Conservation (phyloP, 2,113 vertebrate species). For the Herpailurus yagouaroundi region DNA sequence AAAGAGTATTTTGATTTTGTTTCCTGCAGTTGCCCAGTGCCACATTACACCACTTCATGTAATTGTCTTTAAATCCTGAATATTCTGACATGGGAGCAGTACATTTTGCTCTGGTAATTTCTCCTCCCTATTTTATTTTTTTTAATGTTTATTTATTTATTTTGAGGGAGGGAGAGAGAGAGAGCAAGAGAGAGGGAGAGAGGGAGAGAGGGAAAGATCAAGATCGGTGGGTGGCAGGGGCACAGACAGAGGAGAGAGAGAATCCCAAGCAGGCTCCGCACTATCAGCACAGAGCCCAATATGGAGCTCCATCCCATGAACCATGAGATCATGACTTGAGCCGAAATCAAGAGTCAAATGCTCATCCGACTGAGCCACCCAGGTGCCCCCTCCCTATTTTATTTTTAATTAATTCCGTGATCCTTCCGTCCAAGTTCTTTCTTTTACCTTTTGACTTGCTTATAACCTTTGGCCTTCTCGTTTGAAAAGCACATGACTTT, state of each 20-base stretch:
- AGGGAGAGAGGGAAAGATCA: too few relatives aligned
- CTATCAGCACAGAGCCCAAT: too few relatives aligned
- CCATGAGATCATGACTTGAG: too few relatives aligned
- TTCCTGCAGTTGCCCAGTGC: not conserved
- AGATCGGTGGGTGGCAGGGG: too few relatives aligned
- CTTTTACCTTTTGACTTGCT: not conserved
- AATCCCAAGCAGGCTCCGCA: too few relatives aligned
- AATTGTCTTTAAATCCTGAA: not conserved
- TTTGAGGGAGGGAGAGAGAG: too few relatives aligned
- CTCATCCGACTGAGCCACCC: too few relatives aligned
- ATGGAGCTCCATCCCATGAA: too few relatives aligned
- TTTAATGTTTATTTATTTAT: not conserved
- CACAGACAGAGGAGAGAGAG: too few relatives aligned
- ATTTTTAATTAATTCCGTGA: not conserved
- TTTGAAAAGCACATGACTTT: not conserved
- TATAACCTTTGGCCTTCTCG: not conserved
- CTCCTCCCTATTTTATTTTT: not conserved
- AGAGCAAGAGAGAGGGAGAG: too few relatives aligned
- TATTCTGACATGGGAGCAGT: not conserved
- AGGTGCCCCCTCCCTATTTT: not conserved
- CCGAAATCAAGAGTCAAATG: too few relatives aligned
- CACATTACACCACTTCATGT: not conserved
- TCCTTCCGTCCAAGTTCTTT: not conserved
- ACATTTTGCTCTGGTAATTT: not conserved
- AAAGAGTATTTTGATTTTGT: not conserved